These are phyloP conservation scores for Branchellion lobata DNA, from an alignment of 2,888 invertebrate species.

Conservation along the genomic window DNA sequence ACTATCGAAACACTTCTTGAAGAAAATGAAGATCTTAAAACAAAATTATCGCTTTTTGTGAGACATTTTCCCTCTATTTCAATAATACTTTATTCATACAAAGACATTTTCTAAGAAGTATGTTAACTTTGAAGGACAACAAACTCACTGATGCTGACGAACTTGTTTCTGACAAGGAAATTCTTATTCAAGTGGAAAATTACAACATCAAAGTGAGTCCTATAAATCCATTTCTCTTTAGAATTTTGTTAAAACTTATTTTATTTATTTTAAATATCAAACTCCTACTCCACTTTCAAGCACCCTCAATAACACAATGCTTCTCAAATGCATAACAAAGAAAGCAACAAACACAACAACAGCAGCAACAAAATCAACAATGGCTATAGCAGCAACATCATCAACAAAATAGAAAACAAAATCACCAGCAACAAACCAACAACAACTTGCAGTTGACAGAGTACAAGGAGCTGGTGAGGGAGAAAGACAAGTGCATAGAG, in stretches of 20 bases:
- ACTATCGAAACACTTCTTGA: slow-evolving; percentile 54
- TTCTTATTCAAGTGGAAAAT: slow-evolving; percentile 24
- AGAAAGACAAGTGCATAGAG: slow-evolving; percentile 49
- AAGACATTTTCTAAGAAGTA: neutral
- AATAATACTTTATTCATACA: neutral
- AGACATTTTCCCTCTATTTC: neutral
- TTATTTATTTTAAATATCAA: no score
- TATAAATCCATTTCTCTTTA: no score
- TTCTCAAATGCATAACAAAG: no score
- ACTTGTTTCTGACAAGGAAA: slow-evolving; percentile 40
- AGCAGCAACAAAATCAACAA: neutral
- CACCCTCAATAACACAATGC: no score
- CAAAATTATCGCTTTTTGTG: slow-evolving; percentile 23
- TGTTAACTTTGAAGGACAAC: neutral
- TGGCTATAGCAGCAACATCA: neutral
- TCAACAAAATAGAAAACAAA: neutral
- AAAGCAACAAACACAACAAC: neutral
- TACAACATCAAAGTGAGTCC: slow-evolving; percentile 31
- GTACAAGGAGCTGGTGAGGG: slow-evolving; percentile 44
- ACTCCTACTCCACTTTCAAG: no score
- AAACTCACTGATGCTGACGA: neutral
- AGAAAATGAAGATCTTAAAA: slow-evolving; percentile 54
- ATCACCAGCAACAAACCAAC: no score
- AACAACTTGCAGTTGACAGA: slow-evolving; percentile 46
- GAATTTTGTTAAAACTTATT: neutral